Evolutionary conservation across 2,113 vertebrate species (phyloP), one percentile per base, ranked within the genome.

Genomic region (Nicator chloris): DNA sequence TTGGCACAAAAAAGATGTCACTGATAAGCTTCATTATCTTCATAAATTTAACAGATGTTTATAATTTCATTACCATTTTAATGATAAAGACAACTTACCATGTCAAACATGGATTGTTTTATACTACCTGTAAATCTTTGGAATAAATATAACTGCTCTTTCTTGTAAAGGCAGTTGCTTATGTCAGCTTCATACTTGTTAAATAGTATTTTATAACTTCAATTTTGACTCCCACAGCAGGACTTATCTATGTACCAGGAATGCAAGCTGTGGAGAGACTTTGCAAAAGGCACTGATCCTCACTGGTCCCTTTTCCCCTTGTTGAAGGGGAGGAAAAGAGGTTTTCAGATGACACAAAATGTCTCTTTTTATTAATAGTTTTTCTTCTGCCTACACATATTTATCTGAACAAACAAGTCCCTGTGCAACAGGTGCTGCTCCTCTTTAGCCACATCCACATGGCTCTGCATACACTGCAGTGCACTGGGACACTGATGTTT

Each of bases 31-130:
- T 95, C 91, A 88, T 97, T 96, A 97, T 96, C 80, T 91, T 94
- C 88, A 97, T 88, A 93, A 97, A 96, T 92, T 72, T 95, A 92
- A 93, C 96, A 97, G 91, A 95, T 96, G 95, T 93, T 98, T 98
- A 97, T 83, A 49, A 95, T 97, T 97, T 97, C 93, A 98, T 97
- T 98, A 98, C 89, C 93, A 97, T 98, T 97, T 96, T 95, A 97
- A 96, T 69, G 81, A 95, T 89, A 82, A 90, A 95, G 86, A 90
- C 80, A 97, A 90, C 85, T 97, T 96, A 86, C 79, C 69, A 88
- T 30, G 79, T 97, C 91, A 97, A 97, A 96, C 47, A 95, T 27
- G 33, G 75, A 95, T 82, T 96, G 70, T 90, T 97, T 97, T 82
- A 93, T 98, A 97, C 80, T 90, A 92, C 64, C 83, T 66, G 66